A percentile compares a stretch with the other conserved stretches of the same genome.
Evolutionary conservation across 2,113 vertebrate genomes (phyloP).

Genomic region (Rissa tridactyla): DNA sequence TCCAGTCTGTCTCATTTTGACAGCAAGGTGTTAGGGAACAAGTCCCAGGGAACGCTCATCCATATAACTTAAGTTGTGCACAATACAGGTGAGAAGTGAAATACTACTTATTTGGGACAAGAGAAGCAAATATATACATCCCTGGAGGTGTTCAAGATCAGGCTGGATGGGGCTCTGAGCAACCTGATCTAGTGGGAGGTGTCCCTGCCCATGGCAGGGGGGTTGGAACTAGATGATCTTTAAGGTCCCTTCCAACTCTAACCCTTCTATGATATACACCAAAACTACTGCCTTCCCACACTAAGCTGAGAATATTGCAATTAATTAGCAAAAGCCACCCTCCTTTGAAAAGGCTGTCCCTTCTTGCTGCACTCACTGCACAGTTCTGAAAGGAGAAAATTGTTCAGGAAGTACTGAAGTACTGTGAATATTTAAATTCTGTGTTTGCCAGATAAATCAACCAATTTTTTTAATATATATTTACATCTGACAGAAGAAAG

Average conservation of each 20-base stretch:
- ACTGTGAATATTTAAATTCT: background rate
- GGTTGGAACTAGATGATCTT: background rate
- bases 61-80: background rate
- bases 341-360: background rate
- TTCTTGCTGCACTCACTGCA: background rate
- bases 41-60: background rate
- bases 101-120: background rate
- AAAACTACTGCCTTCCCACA: background rate
- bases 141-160: background rate
- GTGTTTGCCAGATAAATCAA: background rate
- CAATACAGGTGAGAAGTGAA: background rate
- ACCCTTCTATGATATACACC: background rate
- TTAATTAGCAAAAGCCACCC: background rate
- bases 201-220: background rate
- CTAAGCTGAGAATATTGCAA: background rate
- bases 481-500: background rate
- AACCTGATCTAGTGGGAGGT: background rate
- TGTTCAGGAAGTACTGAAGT: background rate
- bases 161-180: background rate
- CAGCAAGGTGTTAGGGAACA: background rate
- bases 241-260: background rate
- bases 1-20: background rate
- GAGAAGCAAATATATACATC: background rate
- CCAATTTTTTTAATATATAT: background rate
- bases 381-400: background rate